Conservation (phyloP, 1,140 invertebrate species). For the Ostrea denselamellosa region DNA sequence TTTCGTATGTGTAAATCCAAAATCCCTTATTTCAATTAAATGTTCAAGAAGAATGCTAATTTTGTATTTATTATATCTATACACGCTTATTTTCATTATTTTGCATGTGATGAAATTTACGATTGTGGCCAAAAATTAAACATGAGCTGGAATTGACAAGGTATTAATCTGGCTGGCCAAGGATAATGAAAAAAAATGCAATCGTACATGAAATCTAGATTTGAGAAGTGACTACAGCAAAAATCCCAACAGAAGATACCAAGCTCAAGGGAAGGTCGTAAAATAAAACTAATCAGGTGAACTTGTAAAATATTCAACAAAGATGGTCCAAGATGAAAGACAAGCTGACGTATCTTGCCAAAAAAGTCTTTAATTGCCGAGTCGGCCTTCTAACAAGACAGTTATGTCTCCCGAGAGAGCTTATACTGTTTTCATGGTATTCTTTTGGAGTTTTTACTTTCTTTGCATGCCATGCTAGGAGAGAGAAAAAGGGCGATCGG, state of each 20-base stretch:
- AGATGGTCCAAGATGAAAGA: conserved; percentile 42
- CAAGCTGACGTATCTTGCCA: conserved; percentile 33
- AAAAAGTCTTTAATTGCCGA: conserved; percentile 43
- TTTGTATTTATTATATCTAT: background rate
- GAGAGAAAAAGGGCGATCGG: conserved; percentile 9
- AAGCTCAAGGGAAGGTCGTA: conserved; percentile 33
- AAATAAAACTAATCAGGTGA: conserved; percentile 38
- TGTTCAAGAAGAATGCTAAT: background rate
- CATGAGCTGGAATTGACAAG: background rate
- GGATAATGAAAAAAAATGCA: conserved; percentile 26
- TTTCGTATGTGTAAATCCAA: no score
- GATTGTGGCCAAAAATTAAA: background rate
- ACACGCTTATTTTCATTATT: background rate
- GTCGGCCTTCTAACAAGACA: conserved; percentile 38
- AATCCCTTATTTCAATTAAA: background rate
- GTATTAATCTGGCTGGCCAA: background rate
- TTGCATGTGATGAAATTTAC: conserved; percentile 8
- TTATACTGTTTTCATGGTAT: conserved; percentile 37
- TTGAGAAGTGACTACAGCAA: conserved; percentile 14
- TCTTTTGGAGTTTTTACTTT: conserved; percentile 30
- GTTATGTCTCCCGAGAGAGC: conserved; percentile 28
- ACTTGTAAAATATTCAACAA: conserved; percentile 45
- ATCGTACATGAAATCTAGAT: conserved; percentile 18
- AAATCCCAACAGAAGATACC: background rate
- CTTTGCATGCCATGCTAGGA: background rate